Evolutionary conservation across 1,140 invertebrate genomes (phyloP).

Genomic region (Zaprionus nigranus): DNA sequence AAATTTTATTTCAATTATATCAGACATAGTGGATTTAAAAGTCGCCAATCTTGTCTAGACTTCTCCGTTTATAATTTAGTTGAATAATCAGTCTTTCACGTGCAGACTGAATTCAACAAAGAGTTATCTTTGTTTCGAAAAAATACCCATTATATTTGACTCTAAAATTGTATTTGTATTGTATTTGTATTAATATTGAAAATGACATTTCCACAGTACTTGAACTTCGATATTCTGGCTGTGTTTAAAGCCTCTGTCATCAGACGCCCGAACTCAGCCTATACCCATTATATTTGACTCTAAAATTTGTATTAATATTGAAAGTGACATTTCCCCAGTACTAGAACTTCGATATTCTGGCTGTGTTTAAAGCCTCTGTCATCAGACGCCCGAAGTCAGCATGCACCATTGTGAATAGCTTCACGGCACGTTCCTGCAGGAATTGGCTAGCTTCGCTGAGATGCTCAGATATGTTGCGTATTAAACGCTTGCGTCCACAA

Average conservation of each 20-base stretch:
- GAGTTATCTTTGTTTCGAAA: background rate
- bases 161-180: too few species aligned
- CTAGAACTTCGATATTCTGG: conserved; percentile 86
- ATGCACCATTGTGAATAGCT: conserved; percentile 89
- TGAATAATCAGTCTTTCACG: background rate
- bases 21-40: background rate
- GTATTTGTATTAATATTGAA: background rate
- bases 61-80: background rate
- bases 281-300: background rate
- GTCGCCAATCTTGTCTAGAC: background rate
- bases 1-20: background rate
- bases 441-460: conserved; percentile 92
- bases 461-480: conserved; percentile 92
- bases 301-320: background rate
- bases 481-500: conserved; percentile 89
- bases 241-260: conserved; percentile 88
- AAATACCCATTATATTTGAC: background rate
- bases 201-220: conserved; percentile 36
- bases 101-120: background rate
- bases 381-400: conserved; percentile 88
- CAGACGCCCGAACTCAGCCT: conserved; percentile 88
- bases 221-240: conserved; percentile 86
- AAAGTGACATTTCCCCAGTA: background rate
- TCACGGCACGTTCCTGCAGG: conserved; percentile 92
- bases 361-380: conserved; percentile 87